Evolutionary conservation across 2,888 invertebrate species (phyloP), one percentile per base, ranked within the genome.

Genomic region (Chaetogeoica ovagalla): DNA sequence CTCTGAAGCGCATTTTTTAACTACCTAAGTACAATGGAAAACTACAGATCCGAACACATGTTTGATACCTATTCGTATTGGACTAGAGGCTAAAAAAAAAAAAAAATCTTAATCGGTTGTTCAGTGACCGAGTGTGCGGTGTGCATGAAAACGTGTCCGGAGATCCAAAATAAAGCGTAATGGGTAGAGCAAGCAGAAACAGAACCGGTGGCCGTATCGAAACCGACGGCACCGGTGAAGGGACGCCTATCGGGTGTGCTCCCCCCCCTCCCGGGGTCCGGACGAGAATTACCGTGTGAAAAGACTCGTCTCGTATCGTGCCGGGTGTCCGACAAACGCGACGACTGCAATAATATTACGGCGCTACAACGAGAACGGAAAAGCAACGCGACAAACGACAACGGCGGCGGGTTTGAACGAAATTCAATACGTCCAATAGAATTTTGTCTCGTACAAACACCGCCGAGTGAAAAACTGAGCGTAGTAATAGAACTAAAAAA

Each of bases 261-360:
- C 37, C 60, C n/a, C 30, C 1, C 30, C 30, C 30, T 4, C 2
- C 1, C 2, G 21, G 19, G 57, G 55, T 7, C 7, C 9, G 11
- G 43, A 9, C 11, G 7, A 13, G 76, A n/a, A 69, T 76, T 76
- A 76, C 76, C 68, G 52, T 76, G 59, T 68, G 37, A 59, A 37
- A 59, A 37, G 37, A 30, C 57, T 66, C 55, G n/a, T 19, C n/a
- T n/a, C 23, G 23, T 43, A 75, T 48, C 68, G 13, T 13, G 15
- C 13, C 48, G 48, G 48, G 48, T 48, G 11, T 48, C 48, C 48
- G 13, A 13, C 48, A 13, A 48, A 48, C 48, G 43, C 48, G 43
- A 13, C 23, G 19, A 39, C 5, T 15, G 19, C 43, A 43, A 43
- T 43, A 43, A 8, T 57, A 39, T 57, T 43, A 23, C 19, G 11